These are phyloP conservation scores for Pipistrellus nathusii DNA, from an alignment of 2,797 vertebrate genomes.

Conservation along the genomic window DNA sequence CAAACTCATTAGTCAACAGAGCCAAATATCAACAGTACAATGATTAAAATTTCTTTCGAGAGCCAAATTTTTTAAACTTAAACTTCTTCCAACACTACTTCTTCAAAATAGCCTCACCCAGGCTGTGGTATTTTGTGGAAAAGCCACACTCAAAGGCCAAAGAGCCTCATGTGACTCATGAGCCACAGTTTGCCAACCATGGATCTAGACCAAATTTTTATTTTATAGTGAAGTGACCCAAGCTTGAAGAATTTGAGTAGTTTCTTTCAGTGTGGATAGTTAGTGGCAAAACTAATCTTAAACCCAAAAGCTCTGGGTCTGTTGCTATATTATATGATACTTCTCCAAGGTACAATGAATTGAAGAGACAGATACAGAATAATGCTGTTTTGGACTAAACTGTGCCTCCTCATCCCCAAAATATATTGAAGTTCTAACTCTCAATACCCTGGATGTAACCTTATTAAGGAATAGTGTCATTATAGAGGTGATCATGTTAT, in stretches of 20 bases:
- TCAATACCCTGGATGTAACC: background rate
- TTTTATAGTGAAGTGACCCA: conserved; percentile 3
- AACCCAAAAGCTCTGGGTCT: background rate
- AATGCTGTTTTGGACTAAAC: background rate
- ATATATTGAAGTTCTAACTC: background rate
- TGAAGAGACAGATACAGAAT: background rate
- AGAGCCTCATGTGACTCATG: too few species aligned
- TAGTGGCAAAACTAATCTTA: background rate
- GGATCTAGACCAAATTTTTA: background rate
- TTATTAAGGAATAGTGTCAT: background rate
- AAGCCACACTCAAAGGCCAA: too few species aligned
- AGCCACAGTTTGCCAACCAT: too few species aligned
- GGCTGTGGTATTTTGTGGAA: too few species aligned
- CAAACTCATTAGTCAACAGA: too few species aligned
- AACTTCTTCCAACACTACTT: too few species aligned
- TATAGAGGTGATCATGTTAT: background rate
- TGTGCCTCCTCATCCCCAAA: background rate
- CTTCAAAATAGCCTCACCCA: too few species aligned
- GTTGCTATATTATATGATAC: background rate
- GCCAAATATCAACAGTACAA: too few species aligned
- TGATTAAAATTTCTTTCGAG: too few species aligned
- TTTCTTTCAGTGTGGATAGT: background rate
- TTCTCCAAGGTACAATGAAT: background rate
- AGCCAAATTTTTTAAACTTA: too few species aligned
- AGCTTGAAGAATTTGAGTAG: background rate